A percentile compares a stretch with the other conserved stretches of the same genome.
phyloP scores from a whole-genome alignment of 1,140 invertebrate species.

The Apis dorsata region DNA sequence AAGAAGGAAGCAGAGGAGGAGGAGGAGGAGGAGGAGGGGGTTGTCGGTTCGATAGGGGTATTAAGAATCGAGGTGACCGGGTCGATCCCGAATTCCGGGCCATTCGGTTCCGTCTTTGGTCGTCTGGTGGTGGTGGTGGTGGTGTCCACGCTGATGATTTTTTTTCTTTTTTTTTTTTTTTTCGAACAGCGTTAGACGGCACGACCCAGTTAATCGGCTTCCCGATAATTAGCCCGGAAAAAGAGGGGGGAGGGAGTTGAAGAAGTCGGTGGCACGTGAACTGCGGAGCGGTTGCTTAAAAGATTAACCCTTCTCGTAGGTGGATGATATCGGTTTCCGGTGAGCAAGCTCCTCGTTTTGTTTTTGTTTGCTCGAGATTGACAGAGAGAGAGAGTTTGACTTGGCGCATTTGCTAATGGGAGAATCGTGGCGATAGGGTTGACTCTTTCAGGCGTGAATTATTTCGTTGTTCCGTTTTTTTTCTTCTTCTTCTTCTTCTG shows the following conservation, averaged over 20 bases:
- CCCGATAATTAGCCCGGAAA: conserved; percentile 48
- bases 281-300: background rate
- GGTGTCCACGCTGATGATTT: conserved; percentile 18
- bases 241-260: background rate
- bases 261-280: conserved; percentile 12
- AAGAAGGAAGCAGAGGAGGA: too few species aligned
- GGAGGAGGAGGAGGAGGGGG: too few species aligned
- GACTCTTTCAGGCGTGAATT: too few species aligned
- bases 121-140: too few species aligned
- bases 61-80: conserved; percentile 62
- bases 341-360: background rate
- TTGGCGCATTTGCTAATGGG: background rate
- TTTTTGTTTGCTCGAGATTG: background rate
- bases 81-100: conserved; percentile 10
- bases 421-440: too few species aligned
- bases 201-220: conserved; percentile 50
- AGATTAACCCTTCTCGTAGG: conserved; percentile 14
- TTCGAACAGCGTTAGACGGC: too few species aligned
- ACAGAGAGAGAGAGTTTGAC: background rate
- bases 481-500: too few species aligned
- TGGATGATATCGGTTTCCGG: conserved; percentile 6
- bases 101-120: too few species aligned
- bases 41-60: conserved; percentile 58
- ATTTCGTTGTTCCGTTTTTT: too few species aligned
- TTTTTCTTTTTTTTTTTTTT: background rate